Evolutionary conservation across 2,113 vertebrate species (phyloP).

Genomic region (Dolichallabes microphthalmus): DNA sequence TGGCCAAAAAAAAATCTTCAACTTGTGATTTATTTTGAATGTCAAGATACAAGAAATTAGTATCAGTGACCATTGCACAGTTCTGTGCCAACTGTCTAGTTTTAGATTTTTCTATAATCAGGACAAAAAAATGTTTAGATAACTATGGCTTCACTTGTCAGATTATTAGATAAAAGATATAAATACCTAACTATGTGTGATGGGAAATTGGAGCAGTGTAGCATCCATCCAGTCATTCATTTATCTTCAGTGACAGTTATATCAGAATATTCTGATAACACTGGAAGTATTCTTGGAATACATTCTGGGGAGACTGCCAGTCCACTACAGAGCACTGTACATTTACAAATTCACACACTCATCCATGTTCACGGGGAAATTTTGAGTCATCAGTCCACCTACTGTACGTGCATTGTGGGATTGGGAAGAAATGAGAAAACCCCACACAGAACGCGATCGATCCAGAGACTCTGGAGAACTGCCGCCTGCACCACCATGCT

Average conservation of each 20-base stretch:
- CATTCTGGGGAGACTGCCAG: not conserved
- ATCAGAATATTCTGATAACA: not conserved
- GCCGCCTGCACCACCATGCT: not conserved
- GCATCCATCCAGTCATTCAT: not conserved
- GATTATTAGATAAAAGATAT: not conserved
- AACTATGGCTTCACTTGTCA: not conserved
- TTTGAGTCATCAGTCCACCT: not conserved
- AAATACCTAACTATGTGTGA: not conserved
- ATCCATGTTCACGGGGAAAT: not conserved
- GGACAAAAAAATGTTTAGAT: not conserved
- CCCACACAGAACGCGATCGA: not conserved
- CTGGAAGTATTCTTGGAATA: not conserved
- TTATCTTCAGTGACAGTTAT: not conserved
- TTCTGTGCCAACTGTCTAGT: not conserved
- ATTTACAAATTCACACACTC: not conserved
- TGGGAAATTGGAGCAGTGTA: not conserved
- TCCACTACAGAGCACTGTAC: not conserved
- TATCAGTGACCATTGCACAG: not conserved
- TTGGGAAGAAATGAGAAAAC: not conserved
- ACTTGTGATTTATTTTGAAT: not conserved
- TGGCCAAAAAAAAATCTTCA: not conserved
- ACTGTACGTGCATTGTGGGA: not conserved
- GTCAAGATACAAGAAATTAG: not conserved
- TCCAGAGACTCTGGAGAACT: not conserved
- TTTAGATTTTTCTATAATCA: slow-evolving; percentile 1